A percentile compares a stretch with the other conserved stretches of the same genome.
These are phyloP conservation scores for Edolisoma coerulescens DNA, from an alignment of 2,113 vertebrate species.

Conservation along the genomic window DNA sequence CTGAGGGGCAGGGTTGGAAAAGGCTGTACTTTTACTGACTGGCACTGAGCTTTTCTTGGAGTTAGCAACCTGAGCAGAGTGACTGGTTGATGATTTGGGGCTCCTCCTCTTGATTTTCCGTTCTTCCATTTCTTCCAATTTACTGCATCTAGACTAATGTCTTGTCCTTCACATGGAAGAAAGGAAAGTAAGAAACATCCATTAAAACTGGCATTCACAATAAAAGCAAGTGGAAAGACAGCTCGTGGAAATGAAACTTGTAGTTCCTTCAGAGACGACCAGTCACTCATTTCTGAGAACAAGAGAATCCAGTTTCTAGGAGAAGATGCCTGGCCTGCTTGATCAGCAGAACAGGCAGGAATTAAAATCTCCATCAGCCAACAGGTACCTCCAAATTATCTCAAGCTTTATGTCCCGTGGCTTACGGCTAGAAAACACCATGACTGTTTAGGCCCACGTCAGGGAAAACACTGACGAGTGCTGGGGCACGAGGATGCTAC, in stretches of 20 bases:
- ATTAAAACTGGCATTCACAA: neutral
- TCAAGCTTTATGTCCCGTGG: neutral
- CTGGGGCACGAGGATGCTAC: fast-evolving
- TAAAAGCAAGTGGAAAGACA: neutral
- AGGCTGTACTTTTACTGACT: slow-evolving; percentile 78
- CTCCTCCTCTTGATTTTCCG: slow-evolving; percentile 90
- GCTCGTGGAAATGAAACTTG: neutral
- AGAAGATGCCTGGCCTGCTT: neutral
- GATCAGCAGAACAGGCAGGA: neutral
- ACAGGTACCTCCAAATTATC: neutral
- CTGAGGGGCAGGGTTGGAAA: slow-evolving; percentile 77
- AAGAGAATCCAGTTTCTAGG: neutral
- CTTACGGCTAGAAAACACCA: neutral
- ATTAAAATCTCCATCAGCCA: neutral
- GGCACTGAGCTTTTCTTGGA: slow-evolving; percentile 78
- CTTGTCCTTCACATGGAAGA: neutral
- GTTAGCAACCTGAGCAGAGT: slow-evolving; percentile 72
- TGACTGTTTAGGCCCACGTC: neutral
- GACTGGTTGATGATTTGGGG: slow-evolving; percentile 80
- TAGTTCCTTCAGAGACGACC: neutral
- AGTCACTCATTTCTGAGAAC: neutral
- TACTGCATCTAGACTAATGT: neutral
- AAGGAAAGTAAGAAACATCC: neutral
- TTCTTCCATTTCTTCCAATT: slow-evolving; percentile 84
- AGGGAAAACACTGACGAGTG: fast-evolving